Conservation (phyloP, 2,797 vertebrate species). For the Anguilla marmorata region DNA sequence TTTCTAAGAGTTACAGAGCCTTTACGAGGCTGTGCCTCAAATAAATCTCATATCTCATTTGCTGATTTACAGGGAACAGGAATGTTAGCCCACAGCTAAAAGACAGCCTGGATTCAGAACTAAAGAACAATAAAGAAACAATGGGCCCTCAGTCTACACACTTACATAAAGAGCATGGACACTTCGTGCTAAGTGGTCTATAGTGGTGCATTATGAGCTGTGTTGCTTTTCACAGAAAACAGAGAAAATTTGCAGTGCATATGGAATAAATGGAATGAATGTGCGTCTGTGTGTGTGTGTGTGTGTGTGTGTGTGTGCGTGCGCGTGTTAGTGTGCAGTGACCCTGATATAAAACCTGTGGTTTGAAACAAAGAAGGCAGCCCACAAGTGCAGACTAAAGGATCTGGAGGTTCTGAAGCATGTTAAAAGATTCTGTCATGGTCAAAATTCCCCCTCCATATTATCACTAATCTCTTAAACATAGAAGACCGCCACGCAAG, state of each 20-base stretch:
- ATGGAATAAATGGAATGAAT: background rate
- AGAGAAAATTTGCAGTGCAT: background rate
- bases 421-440: no score
- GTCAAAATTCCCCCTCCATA: no score
- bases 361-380: background rate
- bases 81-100: slow-evolving; percentile 36
- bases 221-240: background rate
- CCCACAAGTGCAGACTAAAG: no score
- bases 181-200: background rate
- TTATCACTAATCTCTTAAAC: no score
- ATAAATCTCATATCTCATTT: slow-evolving; percentile 60
- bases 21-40: slow-evolving; percentile 56
- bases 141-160: background rate
- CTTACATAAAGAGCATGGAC: background rate
- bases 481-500: background rate
- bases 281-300: background rate
- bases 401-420: no score
- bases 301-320: no score
- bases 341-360: background rate
- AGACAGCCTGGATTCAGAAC: background rate
- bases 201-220: background rate
- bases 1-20: slow-evolving; percentile 54
- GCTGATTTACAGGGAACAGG: slow-evolving; percentile 58
- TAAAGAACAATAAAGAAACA: background rate
- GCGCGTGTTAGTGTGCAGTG: background rate